Percentiles rank a stretch among this genome's conserved stretches.
These are phyloP conservation scores for Gastracanthus pulcherrimus DNA, from an alignment of 2,888 invertebrate genomes.

Conservation along the genomic window DNA sequence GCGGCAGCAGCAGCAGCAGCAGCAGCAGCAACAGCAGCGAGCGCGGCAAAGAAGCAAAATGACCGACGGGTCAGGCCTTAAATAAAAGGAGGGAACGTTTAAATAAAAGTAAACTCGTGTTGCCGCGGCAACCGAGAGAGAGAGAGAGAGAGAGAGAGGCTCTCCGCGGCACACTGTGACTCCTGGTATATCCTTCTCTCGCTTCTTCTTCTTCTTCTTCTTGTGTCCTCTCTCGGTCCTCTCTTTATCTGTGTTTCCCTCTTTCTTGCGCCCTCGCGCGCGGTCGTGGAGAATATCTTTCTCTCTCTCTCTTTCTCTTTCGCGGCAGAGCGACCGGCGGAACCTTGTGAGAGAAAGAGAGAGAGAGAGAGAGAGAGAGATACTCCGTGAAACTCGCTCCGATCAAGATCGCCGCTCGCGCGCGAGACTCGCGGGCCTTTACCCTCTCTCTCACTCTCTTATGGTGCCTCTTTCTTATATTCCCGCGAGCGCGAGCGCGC, in stretches of 20 bases:
- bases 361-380: constrained; percentile 11
- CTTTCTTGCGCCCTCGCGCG: not conserved
- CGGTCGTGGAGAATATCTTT: constrained; percentile 32
- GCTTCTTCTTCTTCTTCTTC: too few relatives aligned
- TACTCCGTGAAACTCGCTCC: constrained; percentile 49
- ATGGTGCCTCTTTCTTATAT: not conserved
- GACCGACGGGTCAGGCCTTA: constrained; percentile 74
- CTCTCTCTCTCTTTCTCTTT: constrained; percentile 46
- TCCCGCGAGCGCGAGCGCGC: not conserved
- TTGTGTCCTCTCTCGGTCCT: too few relatives aligned
- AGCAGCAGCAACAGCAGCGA: constrained; percentile 46
- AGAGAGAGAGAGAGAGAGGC: constrained; percentile 27
- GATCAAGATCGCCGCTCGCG: constrained; percentile 51
- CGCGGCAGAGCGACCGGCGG: constrained; percentile 19
- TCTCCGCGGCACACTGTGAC: constrained; percentile 20
- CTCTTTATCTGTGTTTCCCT: constrained; percentile 5
- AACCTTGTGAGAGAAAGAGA: constrained; percentile 22
- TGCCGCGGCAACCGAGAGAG: constrained; percentile 60
- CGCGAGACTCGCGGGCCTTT: constrained; percentile 38
- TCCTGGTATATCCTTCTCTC: constrained; percentile 31
- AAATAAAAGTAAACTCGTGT: constrained; percentile 77
- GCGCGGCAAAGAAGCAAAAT: constrained; percentile 69
- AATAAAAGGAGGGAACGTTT: constrained; percentile 76
- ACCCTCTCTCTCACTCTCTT: constrained; percentile 11
- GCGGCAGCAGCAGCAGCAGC: constrained; percentile 15